Base-by-base conservation (phyloP, 1,140 invertebrate genomes). In the Tetramorium parvispinum region DNA sequence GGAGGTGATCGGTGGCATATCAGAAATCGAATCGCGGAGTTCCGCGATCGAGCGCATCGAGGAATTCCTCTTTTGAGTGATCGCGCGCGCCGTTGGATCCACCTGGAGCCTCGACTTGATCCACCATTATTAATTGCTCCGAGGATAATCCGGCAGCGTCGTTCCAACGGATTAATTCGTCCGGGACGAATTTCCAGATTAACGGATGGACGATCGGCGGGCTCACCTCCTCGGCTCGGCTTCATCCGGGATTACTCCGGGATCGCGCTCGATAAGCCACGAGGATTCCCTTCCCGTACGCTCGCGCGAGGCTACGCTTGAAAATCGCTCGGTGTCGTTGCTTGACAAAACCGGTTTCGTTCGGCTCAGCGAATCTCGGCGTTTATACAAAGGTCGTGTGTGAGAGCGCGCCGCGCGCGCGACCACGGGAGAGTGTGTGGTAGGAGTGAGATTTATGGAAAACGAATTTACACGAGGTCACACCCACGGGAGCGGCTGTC, bases 381-480 rank as follows among this genome's bases (percentile, higher is more conserved):
- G 89, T 90, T 91, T 88, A 90, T 91, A 91, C 89, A 90, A 91
- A 90, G 89, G 89, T 91, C 89, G 89, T 91, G 89, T 88, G 88
- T 85, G 89, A 81, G 79, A 87, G 89, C 75, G 87, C 70, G 73
- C 49, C 21, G 83, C 57, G 57, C 59, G 85, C 32, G 70, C 61
- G 81, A 66, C 73, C 8, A 40, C 75, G 55, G 85, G 73, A 85
- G 79, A 73, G 91, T 68, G n/a, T 68, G 43, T 89, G 92, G 92
- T 91, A 92, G 92, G 92, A 91, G 91, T 87, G 92, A 92, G 91
- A 88, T 90, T 92, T 89, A 90, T 92, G 91, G 90, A 90, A 89
- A 93, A 90, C 91, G 91, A 93, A 93, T 93, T 93, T 93, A 93
- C 92, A 90, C 91, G 92, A 93, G 92, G 92, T 92, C 93, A 92